Conservation (phyloP, 2,888 invertebrate genomes). For the Amorpha juglandis region DNA sequence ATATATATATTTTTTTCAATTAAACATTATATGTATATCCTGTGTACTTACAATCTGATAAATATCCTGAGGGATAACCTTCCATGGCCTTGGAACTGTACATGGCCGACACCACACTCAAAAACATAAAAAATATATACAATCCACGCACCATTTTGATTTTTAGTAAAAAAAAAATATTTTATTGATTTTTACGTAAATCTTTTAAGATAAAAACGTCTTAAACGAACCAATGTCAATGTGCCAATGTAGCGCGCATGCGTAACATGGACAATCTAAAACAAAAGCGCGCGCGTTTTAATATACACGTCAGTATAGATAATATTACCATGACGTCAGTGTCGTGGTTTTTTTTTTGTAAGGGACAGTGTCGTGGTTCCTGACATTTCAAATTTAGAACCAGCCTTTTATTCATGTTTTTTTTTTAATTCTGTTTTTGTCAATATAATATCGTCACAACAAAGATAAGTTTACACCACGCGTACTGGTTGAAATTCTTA, state of each 20-base stretch:
- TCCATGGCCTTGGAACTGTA: constrained; percentile 58
- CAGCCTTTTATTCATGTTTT: neutral
- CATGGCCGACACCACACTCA: constrained; percentile 43
- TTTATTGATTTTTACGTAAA: neutral
- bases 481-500: too few relatives aligned
- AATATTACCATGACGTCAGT: neutral
- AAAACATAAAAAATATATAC: constrained; percentile 32
- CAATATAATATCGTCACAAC: too few relatives aligned
- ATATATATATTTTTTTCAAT: too few relatives aligned
- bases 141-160: constrained; percentile 4
- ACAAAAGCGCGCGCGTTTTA: constrained; percentile 11
- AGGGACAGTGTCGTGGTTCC: too few relatives aligned
- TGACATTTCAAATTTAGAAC: constrained; percentile 1
- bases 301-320: too few relatives aligned
- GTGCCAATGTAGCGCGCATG: constrained; percentile 32
- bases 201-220: neutral
- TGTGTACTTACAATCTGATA: constrained; percentile 64
- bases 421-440: neutral
- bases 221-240: constrained; percentile 32
- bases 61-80: constrained; percentile 63
- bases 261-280: constrained; percentile 8
- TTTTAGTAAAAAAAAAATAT: neutral
- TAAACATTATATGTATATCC: too few relatives aligned
- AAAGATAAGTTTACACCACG: too few relatives aligned
- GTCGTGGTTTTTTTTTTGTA: too few relatives aligned